Evolutionary conservation across 2,113 vertebrate genomes (phyloP).

Genomic region (Varanus salvator): DNA sequence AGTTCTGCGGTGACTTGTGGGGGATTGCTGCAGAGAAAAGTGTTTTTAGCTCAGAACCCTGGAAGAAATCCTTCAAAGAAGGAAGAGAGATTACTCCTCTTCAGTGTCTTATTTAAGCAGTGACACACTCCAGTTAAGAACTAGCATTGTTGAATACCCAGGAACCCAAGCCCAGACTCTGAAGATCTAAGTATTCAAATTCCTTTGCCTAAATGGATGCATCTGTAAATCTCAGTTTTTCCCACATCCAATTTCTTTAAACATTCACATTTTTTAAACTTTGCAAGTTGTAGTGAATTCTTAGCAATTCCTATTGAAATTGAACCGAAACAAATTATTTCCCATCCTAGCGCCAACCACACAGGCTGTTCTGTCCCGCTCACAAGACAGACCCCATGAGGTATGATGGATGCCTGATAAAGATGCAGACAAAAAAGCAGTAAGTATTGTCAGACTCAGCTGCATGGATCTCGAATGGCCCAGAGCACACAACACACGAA

Average conservation of each 20-base stretch:
- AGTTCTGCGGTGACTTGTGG: neutral
- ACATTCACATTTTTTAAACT: no score
- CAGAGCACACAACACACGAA: neutral
- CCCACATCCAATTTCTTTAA: no score
- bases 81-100: neutral
- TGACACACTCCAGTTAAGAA: no score
- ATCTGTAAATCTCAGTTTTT: no score
- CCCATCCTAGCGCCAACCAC: neutral
- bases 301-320: no score
- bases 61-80: neutral
- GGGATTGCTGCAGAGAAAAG: neutral
- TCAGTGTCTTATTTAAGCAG: neutral
- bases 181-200: neutral
- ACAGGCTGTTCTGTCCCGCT: no score
- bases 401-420: neutral
- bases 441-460: neutral
- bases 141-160: no score
- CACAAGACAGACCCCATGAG: neutral
- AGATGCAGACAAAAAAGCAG: neutral
- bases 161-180: no score
- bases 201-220: no score
- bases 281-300: no score
- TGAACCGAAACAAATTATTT: no score
- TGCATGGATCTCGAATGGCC: neutral
- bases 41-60: neutral